These are phyloP conservation scores for Platypus cylindrus DNA, from an alignment of 2,888 invertebrate species.

Conservation along the genomic window DNA sequence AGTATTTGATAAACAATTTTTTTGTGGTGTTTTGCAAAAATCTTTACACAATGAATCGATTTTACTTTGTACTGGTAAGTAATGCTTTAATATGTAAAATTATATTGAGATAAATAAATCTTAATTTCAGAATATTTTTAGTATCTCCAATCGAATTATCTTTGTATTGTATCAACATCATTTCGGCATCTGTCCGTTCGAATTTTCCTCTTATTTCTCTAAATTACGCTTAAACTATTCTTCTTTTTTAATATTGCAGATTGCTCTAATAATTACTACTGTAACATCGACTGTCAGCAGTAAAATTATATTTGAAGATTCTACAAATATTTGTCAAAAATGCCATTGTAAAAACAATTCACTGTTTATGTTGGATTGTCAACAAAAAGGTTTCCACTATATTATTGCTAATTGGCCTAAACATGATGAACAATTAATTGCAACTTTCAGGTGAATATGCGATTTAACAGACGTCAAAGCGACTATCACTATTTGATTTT, in stretches of 20 bases:
- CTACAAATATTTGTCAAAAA: conserved; percentile 18
- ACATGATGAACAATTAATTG: conserved; percentile 34
- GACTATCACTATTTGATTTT: conserved; percentile 1
- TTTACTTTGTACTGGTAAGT: conserved; percentile 4
- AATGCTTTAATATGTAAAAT: not conserved
- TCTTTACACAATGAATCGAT: conserved; percentile 1
- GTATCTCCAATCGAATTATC: too few species aligned
- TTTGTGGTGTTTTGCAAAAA: too few species aligned
- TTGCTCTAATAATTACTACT: not conserved
- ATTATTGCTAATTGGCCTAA: conserved; percentile 32
- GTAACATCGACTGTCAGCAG: not conserved
- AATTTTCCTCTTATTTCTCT: too few species aligned
- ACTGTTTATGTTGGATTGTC: conserved; percentile 27
- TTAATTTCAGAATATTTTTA: too few species aligned
- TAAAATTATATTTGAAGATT: conserved; percentile 11
- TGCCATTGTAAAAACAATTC: conserved; percentile 25
- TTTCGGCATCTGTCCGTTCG: too few species aligned
- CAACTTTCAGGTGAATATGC: conserved; percentile 37
- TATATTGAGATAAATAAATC: too few species aligned
- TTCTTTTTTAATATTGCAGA: conserved; percentile 2
- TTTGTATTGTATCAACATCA: too few species aligned
- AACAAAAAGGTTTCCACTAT: conserved; percentile 20
- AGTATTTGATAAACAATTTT: too few species aligned
- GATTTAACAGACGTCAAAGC: too few species aligned
- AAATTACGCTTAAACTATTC: not conserved